Base-by-base conservation (phyloP, 2,888 invertebrate genomes). In the Epistrophe grossulariae region DNA sequence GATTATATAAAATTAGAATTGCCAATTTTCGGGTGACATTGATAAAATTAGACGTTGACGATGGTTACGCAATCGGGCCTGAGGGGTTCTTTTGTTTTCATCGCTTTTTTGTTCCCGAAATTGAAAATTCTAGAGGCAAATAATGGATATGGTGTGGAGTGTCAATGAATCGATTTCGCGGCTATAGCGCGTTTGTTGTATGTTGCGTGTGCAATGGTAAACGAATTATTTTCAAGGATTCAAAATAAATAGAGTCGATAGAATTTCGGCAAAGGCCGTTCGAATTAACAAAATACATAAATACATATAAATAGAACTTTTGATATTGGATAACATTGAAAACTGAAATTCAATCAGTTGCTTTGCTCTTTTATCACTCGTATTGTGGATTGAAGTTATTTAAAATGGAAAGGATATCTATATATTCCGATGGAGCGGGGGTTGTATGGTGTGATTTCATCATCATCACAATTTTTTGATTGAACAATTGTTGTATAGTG, bases 1-100 rank as follows among this genome's bases (percentile, higher is more conserved):
- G 38, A 60, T 52, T 60, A 38, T 60, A 24, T 57, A 43, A 70
- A 81, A 70, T 80, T 81, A 73, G 77, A 80, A 80, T 85, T 78
- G 68, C 55, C 57, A 78, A 85, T 80, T 77, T 48, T 59, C 35
- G 55, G 66, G 10, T 62, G 80, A n/a, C 76, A 66, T 77, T 78
- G 80, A 62, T 70, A 77, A 43, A 84, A 73, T 77, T 80, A 68
- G 38, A 71, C 71, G 64, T 64, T 52, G 17, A 4, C 5, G 24
- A 52, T 62, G 28, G 60, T 35, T 60, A 40, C 15, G n/a, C n/a
- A n/a, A 28, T 8, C 8, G 15, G 52, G 13, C 28, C 55, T 40
- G 55, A 28, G 52, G 52, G 15, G 7, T 11, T 24, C 4, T 19
- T 24, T 52, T 17, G 17, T 17, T 17, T 17, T 60, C 8, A n/a